phyloP scores from a whole-genome alignment of 2,797 vertebrate genomes.

The Typhlichthys eigenmanni region DNA sequence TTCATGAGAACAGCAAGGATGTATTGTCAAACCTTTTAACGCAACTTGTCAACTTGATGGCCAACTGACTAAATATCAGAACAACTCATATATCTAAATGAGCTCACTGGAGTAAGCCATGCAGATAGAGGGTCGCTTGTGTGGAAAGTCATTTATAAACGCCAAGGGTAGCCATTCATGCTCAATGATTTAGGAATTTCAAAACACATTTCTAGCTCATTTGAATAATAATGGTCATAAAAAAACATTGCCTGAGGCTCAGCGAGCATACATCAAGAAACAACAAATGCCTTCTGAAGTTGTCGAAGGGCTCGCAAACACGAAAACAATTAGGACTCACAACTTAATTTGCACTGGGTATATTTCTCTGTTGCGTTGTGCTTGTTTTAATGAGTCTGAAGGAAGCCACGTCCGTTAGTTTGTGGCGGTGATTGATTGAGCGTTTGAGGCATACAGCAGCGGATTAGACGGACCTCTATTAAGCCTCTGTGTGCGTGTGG shows the following conservation, averaged over 20 bases:
- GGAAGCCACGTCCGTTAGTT: constrained; percentile 63
- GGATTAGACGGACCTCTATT: constrained; percentile 62
- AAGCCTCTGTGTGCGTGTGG: constrained; percentile 45
- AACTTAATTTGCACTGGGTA: constrained; percentile 75
- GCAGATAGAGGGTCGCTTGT: constrained; percentile 71
- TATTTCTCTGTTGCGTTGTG: constrained; percentile 65
- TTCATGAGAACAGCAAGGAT: constrained; percentile 38
- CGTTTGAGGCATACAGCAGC: constrained; percentile 54
- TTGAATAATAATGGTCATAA: constrained; percentile 86
- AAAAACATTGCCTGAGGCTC: constrained; percentile 75
- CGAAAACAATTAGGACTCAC: constrained; percentile 78
- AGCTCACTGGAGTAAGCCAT: constrained; percentile 72
- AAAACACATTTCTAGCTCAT: constrained; percentile 82
- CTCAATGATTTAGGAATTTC: constrained; percentile 83
- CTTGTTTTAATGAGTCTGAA: constrained; percentile 79
- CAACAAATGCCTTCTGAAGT: constrained; percentile 78
- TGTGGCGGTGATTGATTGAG: constrained; percentile 72
- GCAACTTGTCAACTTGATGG: constrained; percentile 54
- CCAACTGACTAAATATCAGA: constrained; percentile 65
- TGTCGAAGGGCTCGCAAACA: constrained; percentile 73
- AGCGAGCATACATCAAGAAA: constrained; percentile 77
- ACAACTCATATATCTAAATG: constrained; percentile 72
- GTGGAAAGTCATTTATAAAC: constrained; percentile 83
- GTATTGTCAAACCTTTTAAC: constrained; percentile 63
- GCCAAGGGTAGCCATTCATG: constrained; percentile 80